Evolutionary conservation across 2,888 invertebrate genomes (phyloP).

Genomic region (Entomobrya proxima): DNA sequence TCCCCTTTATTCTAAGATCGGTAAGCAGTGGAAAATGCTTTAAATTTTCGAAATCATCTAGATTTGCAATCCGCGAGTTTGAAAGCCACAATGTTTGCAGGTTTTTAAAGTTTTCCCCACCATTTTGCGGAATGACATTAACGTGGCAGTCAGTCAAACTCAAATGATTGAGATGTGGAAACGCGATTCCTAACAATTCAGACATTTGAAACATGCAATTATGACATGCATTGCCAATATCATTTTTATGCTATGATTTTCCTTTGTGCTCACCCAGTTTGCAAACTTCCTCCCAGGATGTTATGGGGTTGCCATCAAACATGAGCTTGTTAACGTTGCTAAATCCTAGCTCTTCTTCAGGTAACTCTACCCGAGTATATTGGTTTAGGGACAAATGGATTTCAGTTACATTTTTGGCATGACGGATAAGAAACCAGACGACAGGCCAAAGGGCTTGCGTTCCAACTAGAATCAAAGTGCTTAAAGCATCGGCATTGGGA

Average conservation of each 20-base stretch:
- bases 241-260: not conserved
- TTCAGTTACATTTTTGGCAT: conserved; percentile 82
- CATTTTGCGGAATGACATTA: not conserved
- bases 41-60: conserved; percentile 41
- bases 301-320: conserved; percentile 59
- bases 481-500: conserved; percentile 78
- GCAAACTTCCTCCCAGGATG: conserved; percentile 53
- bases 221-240: not conserved
- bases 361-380: conserved; percentile 76
- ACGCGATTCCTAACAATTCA: conserved; percentile 21
- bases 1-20: conserved; percentile 53
- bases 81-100: conserved; percentile 42
- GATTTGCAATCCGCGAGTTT: conserved; percentile 26
- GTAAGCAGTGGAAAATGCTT: conserved; percentile 45
- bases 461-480: conserved; percentile 89
- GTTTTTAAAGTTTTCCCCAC: not conserved
- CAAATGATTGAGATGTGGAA: conserved; percentile 55
- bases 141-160: conserved; percentile 33
- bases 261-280: conserved; percentile 41
- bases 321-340: conserved; percentile 1
- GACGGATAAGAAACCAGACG: conserved; percentile 83
- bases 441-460: conserved; percentile 91
- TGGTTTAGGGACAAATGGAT: conserved; percentile 94
- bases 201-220: not conserved
- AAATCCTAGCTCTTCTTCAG: not conserved